A percentile compares a stretch with the other conserved stretches of the same genome.
These are phyloP conservation scores for Falco rusticolus DNA, from an alignment of 2,797 vertebrate species.

Conservation along the genomic window DNA sequence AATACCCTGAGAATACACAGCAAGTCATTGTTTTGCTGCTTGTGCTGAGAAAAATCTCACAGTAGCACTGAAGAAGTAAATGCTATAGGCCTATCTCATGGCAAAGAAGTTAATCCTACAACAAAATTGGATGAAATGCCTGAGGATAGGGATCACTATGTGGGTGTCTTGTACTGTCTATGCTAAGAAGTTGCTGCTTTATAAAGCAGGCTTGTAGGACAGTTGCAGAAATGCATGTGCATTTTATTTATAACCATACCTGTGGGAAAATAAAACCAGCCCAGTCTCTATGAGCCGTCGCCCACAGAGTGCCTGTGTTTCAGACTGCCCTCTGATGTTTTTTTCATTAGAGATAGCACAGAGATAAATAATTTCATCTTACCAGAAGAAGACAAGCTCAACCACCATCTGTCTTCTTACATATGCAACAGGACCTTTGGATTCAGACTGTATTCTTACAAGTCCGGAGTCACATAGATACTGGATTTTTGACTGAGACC, in stretches of 20 bases:
- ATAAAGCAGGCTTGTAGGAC: neutral
- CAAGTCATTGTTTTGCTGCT: conserved; percentile 28
- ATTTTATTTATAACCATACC: neutral
- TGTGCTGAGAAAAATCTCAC: conserved; percentile 5
- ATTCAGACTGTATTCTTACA: neutral
- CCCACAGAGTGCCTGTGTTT: neutral
- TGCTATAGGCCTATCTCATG: neutral
- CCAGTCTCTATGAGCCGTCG: neutral
- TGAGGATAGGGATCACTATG: neutral
- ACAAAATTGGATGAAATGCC: conserved; percentile 58
- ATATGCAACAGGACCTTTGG: neutral
- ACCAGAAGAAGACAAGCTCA: neutral
- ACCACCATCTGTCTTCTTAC: neutral
- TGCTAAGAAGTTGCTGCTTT: conserved; percentile 21
- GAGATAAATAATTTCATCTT: neutral
- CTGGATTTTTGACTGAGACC: neutral
- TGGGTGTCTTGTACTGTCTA: neutral
- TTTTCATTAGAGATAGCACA: neutral
- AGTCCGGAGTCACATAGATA: neutral
- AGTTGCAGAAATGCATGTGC: neutral
- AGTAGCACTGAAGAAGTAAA: neutral
- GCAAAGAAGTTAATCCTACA: conserved; percentile 50
- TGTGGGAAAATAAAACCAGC: neutral
- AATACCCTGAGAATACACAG: conserved; percentile 38
- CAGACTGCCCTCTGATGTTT: neutral